Conservation (phyloP, 2,113 vertebrate species). For the Cinclus mexicanus region DNA sequence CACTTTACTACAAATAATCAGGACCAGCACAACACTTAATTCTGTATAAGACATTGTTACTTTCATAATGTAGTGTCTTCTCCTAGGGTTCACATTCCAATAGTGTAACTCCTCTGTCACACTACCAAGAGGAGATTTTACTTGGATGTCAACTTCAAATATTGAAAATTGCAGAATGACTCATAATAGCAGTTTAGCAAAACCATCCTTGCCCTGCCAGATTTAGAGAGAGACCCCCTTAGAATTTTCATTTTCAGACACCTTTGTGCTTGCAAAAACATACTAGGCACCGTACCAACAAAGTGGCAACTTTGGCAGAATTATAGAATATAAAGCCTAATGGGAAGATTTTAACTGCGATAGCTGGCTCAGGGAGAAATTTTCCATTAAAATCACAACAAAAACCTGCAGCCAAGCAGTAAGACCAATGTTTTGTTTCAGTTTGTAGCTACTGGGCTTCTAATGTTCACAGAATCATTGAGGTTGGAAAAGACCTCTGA, state of each 20-base stretch:
- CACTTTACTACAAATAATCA: neutral
- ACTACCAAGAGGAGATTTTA: neutral
- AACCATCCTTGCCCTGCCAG: neutral
- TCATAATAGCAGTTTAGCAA: neutral
- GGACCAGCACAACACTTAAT: neutral
- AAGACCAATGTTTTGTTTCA: neutral
- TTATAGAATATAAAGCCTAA: neutral
- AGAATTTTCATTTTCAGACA: neutral
- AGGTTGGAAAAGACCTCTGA: neutral
- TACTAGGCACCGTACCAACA: neutral
- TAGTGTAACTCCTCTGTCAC: fast-evolving
- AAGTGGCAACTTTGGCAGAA: neutral
- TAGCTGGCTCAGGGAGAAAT: neutral
- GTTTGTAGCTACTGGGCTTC: neutral
- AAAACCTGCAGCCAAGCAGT: neutral
- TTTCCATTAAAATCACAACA: neutral
- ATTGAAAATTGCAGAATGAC: neutral
- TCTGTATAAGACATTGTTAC: neutral
- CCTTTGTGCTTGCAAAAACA: neutral
- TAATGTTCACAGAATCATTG: neutral
- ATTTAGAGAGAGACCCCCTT: neutral
- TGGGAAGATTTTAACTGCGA: neutral
- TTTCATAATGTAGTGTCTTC: neutral
- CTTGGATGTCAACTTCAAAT: neutral
- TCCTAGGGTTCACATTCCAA: neutral